Evolutionary conservation across 30 jellyfish, hydroid and myxozoan genomes (phyloP), one percentile per base, ranked within the genome.

Genomic region (Turritopsis dohrnii): DNA sequence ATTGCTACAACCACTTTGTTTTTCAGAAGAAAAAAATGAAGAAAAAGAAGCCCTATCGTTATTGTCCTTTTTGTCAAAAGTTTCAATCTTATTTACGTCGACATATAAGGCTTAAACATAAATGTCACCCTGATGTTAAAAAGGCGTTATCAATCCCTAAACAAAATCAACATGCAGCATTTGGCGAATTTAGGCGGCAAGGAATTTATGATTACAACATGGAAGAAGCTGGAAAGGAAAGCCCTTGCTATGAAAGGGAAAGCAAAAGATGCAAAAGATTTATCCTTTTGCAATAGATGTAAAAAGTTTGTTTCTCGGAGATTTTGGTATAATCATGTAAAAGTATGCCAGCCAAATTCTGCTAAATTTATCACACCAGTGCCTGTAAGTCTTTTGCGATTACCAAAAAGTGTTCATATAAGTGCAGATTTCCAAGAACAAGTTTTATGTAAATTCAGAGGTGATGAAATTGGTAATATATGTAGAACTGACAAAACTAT

Each of bases 271-370:
- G 23, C 29, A 52, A 77, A 22, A 19, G 72, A 66, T 60, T 26
- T 52, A 29, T 26, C 52, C 71, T 77, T 25, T 30, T 77, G 85
- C 72, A 52, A 74, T 66, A 28, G 30, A 24, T 77, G 85, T 66
- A 29, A 29, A 28, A 52, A 19, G 27, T 77, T 77, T 7, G 72
- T 60, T 23, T 30, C 13, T 26, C 21, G 72, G 30, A 77, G 85
- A 77, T 30, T 24, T 52, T 77, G 71, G 71, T 28, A 52, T 66
- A 77, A 60, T 28, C 85, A 77, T 77, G 71, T 77, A 24, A 77
- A 77, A 77, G 53, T 24, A 53, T 77, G 85, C n/a, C 85, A 77
- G 71, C 71, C 52, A 77, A 77, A 77, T 29, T 52, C 71, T 77
- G 52, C 71, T 24, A 19, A 52, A 30, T 26, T 29, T 25, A 77